These are phyloP conservation scores for Steinernema feltiae DNA, from an alignment of 1,140 invertebrate genomes.

Conservation along the genomic window DNA sequence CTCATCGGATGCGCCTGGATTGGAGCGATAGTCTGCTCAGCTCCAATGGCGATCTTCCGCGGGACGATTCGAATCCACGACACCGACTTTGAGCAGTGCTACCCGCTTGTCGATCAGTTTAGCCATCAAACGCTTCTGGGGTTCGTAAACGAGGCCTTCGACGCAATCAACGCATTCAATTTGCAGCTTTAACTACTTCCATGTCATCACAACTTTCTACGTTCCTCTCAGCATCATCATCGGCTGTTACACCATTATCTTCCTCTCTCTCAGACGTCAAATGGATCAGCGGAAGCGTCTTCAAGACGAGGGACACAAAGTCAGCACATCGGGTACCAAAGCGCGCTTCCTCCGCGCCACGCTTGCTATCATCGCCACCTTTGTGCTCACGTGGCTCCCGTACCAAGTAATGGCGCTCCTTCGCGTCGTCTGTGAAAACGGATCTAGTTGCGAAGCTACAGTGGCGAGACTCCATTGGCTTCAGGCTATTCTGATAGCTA, in stretches of 20 bases:
- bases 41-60: slow-evolving; percentile 32
- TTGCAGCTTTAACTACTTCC: slow-evolving; percentile 44
- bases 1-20: slow-evolving; percentile 31
- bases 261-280: slow-evolving; percentile 40
- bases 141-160: neutral
- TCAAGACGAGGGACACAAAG: slow-evolving; percentile 28
- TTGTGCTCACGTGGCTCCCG: slow-evolving; percentile 50
- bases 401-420: slow-evolving; percentile 50
- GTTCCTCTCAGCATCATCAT: slow-evolving; percentile 44
- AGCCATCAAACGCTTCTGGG: slow-evolving; percentile 1
- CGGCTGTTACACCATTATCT: slow-evolving; percentile 44
- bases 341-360: slow-evolving; percentile 43
- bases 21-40: slow-evolving; percentile 27
- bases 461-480: slow-evolving; percentile 46
- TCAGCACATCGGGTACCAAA: slow-evolving; percentile 37
- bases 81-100: slow-evolving; percentile 33
- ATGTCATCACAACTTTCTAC: slow-evolving; percentile 49
- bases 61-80: slow-evolving; percentile 34
- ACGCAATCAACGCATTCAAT: slow-evolving; percentile 14
- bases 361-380: slow-evolving; percentile 44
- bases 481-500: slow-evolving; percentile 49
- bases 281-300: slow-evolving; percentile 41
- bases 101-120: slow-evolving; percentile 20
- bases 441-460: slow-evolving; percentile 36
- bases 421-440: slow-evolving; percentile 40